Evolutionary conservation across 2,797 vertebrate genomes (phyloP).

Genomic region (Phataginus tetradactyla): DNA sequence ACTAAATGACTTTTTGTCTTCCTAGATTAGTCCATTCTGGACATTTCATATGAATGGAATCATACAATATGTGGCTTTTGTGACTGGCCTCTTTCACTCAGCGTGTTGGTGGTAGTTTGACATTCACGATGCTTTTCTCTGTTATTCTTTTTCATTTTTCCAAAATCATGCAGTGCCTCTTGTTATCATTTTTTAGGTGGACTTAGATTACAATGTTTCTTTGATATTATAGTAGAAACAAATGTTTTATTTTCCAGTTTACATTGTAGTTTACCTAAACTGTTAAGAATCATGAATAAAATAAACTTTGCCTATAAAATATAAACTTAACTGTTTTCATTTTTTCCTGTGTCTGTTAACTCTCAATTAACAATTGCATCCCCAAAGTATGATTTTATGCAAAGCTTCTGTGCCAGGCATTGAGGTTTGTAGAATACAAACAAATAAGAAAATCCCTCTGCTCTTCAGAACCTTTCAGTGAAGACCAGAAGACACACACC

Average conservation of each 20-base stretch:
- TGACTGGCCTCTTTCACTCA: background rate
- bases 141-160: slow-evolving; percentile 9
- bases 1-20: background rate
- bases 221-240: slow-evolving; percentile 30
- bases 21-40: background rate
- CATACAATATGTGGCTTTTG: background rate
- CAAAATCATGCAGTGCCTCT: background rate
- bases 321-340: background rate
- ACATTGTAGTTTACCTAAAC: slow-evolving; percentile 28
- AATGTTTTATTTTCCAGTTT: slow-evolving; percentile 57
- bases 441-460: background rate
- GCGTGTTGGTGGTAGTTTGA: slow-evolving; percentile 1
- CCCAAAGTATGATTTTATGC: background rate
- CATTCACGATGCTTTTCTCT: background rate
- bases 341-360: background rate
- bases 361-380: background rate
- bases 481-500: background rate
- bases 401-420: background rate
- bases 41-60: background rate
- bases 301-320: background rate
- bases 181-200: slow-evolving; percentile 33
- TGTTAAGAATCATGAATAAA: slow-evolving; percentile 47
- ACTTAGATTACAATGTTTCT: slow-evolving; percentile 50
- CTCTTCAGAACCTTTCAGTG: background rate
- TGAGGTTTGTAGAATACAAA: background rate